phyloP scores from a whole-genome alignment of 2,797 vertebrate genomes.

The Tokudaia muenninki region DNA sequence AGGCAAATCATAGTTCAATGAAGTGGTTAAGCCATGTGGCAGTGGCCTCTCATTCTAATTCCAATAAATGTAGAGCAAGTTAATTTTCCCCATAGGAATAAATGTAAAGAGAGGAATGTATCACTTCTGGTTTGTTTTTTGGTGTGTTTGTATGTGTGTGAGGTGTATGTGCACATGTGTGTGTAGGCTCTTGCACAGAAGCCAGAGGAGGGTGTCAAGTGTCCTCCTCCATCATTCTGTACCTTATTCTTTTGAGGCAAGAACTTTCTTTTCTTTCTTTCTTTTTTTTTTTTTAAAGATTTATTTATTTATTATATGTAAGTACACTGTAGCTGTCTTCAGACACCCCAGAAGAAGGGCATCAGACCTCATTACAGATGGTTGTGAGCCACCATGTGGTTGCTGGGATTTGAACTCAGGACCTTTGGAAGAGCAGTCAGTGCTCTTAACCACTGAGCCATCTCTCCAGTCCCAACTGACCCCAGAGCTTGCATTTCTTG shows the following conservation, averaged over 20 bases:
- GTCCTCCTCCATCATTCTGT: neutral
- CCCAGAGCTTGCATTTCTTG: neutral
- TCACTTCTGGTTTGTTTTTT: neutral
- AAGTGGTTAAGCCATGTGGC: neutral
- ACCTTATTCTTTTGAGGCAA: neutral
- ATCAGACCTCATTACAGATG: too few relatives aligned
- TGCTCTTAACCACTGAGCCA: too few relatives aligned
- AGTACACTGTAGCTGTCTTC: too few relatives aligned
- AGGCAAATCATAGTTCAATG: conserved; percentile 38
- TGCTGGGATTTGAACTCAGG: too few relatives aligned
- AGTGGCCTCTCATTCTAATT: conserved; percentile 46
- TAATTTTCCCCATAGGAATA: conserved; percentile 6
- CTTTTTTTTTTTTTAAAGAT: too few relatives aligned
- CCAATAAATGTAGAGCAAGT: neutral
- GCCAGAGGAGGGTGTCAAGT: neutral
- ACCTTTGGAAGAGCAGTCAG: too few relatives aligned
- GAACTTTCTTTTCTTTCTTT: neutral
- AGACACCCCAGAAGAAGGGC: too few relatives aligned
- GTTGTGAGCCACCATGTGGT: too few relatives aligned
- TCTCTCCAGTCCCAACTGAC: neutral
- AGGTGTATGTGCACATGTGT: neutral
- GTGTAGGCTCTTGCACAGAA: neutral
- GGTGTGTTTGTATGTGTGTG: neutral
- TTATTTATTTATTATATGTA: too few relatives aligned
- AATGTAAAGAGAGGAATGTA: neutral